Percentiles rank a stretch among this genome's conserved stretches.
Evolutionary conservation across 2,797 vertebrate species (phyloP).

Genomic region (Potorous gilbertii): DNA sequence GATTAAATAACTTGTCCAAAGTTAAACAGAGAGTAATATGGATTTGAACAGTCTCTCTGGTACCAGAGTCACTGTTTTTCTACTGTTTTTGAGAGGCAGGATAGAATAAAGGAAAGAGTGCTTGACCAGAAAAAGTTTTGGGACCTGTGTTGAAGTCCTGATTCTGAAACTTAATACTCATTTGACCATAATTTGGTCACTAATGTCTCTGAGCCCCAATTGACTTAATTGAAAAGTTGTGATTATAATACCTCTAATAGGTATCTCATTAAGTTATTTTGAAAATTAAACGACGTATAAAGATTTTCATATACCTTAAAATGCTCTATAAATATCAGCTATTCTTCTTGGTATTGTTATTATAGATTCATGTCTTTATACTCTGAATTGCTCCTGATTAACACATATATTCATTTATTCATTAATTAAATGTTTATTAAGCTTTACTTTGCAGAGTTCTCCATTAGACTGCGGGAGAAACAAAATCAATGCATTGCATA

Average conservation of each 20-base stretch:
- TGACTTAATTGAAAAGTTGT: background rate
- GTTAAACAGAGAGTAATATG: background rate
- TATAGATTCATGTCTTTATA: background rate
- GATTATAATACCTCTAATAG: background rate
- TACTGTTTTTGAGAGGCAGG: background rate
- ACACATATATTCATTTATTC: background rate
- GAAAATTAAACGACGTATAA: background rate
- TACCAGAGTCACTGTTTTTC: background rate
- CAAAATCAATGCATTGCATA: background rate
- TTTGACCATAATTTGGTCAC: background rate
- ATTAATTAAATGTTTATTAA: background rate
- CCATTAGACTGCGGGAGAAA: background rate
- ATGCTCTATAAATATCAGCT: background rate
- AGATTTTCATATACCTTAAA: background rate
- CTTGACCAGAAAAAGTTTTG: background rate
- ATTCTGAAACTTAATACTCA: background rate
- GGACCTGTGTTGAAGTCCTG: background rate
- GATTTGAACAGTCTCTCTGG: background rate
- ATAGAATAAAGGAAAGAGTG: background rate
- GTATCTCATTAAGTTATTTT: background rate
- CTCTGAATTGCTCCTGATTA: background rate
- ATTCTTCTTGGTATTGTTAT: background rate
- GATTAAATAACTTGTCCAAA: background rate
- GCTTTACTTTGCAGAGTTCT: background rate
- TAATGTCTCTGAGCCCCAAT: background rate